Evolutionary conservation across 2,113 vertebrate species (phyloP).

Genomic region (Antennarius striatus): DNA sequence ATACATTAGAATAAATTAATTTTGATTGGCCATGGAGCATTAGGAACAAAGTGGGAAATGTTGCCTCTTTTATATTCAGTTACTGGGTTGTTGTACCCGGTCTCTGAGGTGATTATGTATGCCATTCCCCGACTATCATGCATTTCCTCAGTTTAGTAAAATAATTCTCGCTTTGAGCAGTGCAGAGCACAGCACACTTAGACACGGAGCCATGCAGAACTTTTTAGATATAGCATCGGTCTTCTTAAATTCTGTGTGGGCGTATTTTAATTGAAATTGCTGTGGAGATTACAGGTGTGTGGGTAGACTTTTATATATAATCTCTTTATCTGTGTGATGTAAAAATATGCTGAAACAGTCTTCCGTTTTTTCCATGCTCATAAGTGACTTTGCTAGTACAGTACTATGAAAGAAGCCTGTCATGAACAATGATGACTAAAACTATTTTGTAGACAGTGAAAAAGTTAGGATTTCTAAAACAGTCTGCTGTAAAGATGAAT

Average conservation of each 20-base stretch:
- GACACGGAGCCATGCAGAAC: constrained; percentile 11
- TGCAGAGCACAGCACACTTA: constrained; percentile 2
- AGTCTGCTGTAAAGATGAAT: no score
- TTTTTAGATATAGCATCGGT: constrained; percentile 27
- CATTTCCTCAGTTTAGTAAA: constrained; percentile 72
- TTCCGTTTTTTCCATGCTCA: constrained; percentile 10
- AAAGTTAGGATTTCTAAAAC: no score
- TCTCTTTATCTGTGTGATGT: constrained; percentile 12
- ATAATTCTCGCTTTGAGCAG: constrained; percentile 53
- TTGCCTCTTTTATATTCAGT: constrained; percentile 72
- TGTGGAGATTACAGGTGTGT: constrained; percentile 6
- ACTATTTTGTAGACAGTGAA: no score
- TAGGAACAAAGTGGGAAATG: constrained; percentile 77
- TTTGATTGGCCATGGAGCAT: constrained; percentile 80
- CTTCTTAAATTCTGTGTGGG: constrained; percentile 12
- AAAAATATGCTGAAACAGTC: constrained; percentile 14
- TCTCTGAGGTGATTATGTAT: constrained; percentile 78
- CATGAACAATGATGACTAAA: no score
- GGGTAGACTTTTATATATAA: constrained; percentile 9
- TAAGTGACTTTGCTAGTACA: constrained; percentile 58
- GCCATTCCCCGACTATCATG: constrained; percentile 63
- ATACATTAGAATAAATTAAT: constrained; percentile 87
- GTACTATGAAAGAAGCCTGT: constrained; percentile 23
- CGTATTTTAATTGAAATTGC: constrained; percentile 2
- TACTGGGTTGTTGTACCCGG: constrained; percentile 70